Evolutionary conservation across 2,888 invertebrate species (phyloP), one percentile per base, ranked within the genome.

Genomic region (Erebia palarica): DNA sequence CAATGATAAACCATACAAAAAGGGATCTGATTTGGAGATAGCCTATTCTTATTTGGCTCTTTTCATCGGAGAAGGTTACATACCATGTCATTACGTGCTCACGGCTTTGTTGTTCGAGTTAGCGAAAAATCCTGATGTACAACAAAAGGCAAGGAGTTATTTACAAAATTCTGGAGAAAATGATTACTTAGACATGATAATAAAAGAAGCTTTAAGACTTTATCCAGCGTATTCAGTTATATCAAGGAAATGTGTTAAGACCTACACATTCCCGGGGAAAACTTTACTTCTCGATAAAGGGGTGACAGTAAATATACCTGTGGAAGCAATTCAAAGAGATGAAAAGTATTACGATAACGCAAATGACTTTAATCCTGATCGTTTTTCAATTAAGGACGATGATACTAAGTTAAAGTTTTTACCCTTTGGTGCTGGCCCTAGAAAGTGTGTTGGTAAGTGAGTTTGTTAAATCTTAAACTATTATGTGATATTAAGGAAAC

Each of bases 391-490:
- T 68, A 82, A 81, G 27, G 83, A 84, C 59, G 77, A 79, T 0
- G 81, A 79, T 27, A 84, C 86, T 71, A 81, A 84, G 64, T 86
- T 84, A 72, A 78, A 87, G 0, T 92, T 84, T 78, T 78, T 92
- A 68, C 91, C 93, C 7, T 93, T 91, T 77, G 92, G 93, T 53
- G 87, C 85, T 14, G 93, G 93, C 60, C 91, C 92, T 42, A 88
- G 91, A 69, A 91, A 88, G 82, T 93, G 92, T 77, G 81, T 90
- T 75, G 92, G 92, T 93, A 80, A 87, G 90, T 80, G 13, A 13
- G 5, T 42, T 21, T 51, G 44, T 3, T 27, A 58, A 36, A 18
- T 55, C 16, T 55, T 18, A 55, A 8, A 16, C 16, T 16, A 18
- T 18, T 55, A 10, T 18, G 36, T 36, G 36, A 36, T 36, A 36